A percentile compares a stretch with the other conserved stretches of the same genome.
Evolutionary conservation across 2,888 invertebrate genomes (phyloP).

Genomic region (Camponotus fellah): DNA sequence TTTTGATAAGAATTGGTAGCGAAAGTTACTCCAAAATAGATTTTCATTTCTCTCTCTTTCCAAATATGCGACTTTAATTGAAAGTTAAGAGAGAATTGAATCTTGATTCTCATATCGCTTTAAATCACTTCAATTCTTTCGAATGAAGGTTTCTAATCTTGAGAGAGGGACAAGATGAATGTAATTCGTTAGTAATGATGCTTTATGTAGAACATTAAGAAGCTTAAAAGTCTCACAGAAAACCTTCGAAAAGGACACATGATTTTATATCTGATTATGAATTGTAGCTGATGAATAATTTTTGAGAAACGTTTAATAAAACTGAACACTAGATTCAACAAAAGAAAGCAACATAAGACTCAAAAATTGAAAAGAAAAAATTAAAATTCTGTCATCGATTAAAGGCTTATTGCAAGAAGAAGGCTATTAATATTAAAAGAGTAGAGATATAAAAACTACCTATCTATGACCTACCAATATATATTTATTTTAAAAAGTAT

Average conservation of each 20-base stretch:
- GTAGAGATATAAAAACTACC: not conserved
- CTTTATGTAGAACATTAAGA: slow-evolving; percentile 56
- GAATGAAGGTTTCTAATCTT: slow-evolving; percentile 11
- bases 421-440: not conserved
- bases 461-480: not conserved
- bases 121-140: not conserved
- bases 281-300: not conserved
- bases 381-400: not conserved
- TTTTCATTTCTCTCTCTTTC: slow-evolving; percentile 1
- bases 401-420: not conserved
- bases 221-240: slow-evolving; percentile 59
- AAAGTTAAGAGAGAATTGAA: not conserved
- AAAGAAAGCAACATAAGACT: not conserved
- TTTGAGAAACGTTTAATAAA: not conserved
- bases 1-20: not conserved
- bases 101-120: not conserved
- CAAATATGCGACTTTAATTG: not conserved
- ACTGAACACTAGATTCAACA: not conserved
- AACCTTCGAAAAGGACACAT: not conserved
- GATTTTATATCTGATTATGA: not conserved
- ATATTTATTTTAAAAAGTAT: not conserved
- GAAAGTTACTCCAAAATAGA: no score
- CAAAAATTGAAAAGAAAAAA: not conserved
- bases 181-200: slow-evolving; percentile 71
- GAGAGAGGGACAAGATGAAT: not conserved